phyloP scores from a whole-genome alignment of 2,113 vertebrate species.

The Dipodomys stephensi region DNA sequence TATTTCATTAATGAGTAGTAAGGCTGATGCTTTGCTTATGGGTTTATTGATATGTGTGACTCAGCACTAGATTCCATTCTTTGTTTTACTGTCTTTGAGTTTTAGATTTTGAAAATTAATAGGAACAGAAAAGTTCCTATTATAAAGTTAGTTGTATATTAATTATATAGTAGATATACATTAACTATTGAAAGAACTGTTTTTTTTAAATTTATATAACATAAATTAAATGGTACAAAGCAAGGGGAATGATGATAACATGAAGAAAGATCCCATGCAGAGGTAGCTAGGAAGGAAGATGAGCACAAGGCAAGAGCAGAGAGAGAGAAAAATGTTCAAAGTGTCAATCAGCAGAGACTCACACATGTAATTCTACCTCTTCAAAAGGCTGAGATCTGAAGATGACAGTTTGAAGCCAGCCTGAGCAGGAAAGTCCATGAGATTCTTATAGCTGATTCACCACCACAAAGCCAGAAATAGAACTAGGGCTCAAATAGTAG shows the following conservation, averaged over 20 bases:
- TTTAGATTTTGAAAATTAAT: conserved; percentile 55
- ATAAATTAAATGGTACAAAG: too few relatives aligned
- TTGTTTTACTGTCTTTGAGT: background rate
- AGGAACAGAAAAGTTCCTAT: background rate
- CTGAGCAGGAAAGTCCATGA: too few relatives aligned
- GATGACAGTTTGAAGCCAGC: too few relatives aligned
- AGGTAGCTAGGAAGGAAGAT: background rate
- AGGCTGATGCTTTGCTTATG: conserved; percentile 40
- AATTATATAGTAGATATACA: background rate
- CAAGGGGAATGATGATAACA: too few relatives aligned
- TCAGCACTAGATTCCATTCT: conserved; percentile 46
- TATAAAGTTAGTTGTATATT: background rate
- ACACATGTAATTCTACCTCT: too few relatives aligned
- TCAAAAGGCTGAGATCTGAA: too few relatives aligned
- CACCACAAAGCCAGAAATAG: too few relatives aligned
- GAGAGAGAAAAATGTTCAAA: background rate
- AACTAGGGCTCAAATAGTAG: too few relatives aligned
- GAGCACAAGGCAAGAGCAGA: background rate
- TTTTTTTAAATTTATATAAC: too few relatives aligned
- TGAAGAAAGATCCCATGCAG: background rate
- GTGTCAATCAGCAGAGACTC: too few relatives aligned
- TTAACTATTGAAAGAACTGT: background rate
- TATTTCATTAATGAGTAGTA: conserved; percentile 71
- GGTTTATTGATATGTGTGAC: conserved; percentile 41
- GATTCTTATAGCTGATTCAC: too few relatives aligned